Conservation (phyloP, 1,140 invertebrate genomes). For the Drosophila busckii region DNA sequence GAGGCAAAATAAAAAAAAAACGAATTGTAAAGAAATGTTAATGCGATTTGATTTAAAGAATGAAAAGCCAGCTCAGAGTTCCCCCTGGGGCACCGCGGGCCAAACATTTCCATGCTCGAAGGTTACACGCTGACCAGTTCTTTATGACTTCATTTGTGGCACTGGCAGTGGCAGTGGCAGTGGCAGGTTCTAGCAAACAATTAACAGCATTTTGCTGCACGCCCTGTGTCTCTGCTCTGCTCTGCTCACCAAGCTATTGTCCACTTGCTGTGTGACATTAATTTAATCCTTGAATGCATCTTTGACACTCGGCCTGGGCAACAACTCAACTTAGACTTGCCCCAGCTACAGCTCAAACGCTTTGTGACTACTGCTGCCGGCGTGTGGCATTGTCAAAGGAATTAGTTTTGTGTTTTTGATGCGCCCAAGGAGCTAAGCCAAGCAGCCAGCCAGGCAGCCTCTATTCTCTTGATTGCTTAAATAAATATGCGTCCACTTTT, state of each 20-base stretch:
- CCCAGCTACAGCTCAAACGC: not conserved
- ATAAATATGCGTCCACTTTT: constrained; percentile 68
- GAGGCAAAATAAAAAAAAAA: no score
- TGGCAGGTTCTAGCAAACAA: constrained; percentile 53
- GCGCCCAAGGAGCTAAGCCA: constrained; percentile 53
- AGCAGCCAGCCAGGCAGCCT: constrained; percentile 49
- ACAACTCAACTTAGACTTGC: constrained; percentile 25
- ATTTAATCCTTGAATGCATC: constrained; percentile 77
- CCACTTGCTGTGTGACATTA: constrained; percentile 75
- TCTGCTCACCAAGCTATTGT: constrained; percentile 37
- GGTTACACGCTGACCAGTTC: constrained; percentile 33
- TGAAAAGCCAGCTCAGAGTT: constrained; percentile 36
- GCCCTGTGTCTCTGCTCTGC: not conserved
- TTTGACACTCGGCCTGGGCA: constrained; percentile 56
- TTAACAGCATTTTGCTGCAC: not conserved
- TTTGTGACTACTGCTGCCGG: constrained; percentile 30
- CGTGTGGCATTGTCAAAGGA: constrained; percentile 73
- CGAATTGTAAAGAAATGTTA: constrained; percentile 78
- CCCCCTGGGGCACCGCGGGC: constrained; percentile 40
- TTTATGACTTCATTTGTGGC: constrained; percentile 72
- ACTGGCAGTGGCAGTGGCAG: constrained; percentile 9
- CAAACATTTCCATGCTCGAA: constrained; percentile 73
- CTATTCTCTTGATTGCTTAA: constrained; percentile 73
- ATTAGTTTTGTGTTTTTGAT: constrained; percentile 77
- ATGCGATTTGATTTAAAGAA: constrained; percentile 77